Evolutionary conservation across 2,797 vertebrate genomes (phyloP), one percentile per base, ranked within the genome.

Genomic region (Salarias fasciatus): DNA sequence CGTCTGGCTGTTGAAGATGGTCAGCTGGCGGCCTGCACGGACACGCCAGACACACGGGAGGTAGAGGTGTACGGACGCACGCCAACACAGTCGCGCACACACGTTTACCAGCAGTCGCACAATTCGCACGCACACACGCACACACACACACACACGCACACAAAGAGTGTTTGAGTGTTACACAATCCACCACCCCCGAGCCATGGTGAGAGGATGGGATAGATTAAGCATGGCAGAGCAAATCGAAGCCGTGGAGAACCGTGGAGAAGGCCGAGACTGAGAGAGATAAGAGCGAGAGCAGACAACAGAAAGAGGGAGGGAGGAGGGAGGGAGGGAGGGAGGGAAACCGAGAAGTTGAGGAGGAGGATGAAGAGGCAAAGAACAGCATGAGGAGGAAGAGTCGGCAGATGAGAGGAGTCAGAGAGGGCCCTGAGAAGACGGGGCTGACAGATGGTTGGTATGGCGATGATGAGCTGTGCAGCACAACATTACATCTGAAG

Each of bases 1-100:
- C 66, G 96, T 98, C 94, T 99, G 98, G 90, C 98, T 99, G 95
- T 99, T 99, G 95, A 99, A 99, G 94, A 99, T 99, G 94, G 98
- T 99, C 90, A 99, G 94, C 93, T 99, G 98, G 82, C 98, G 97
- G 85, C 98, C 98, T 99, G 94, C 79, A 65, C 37, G 5, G 24
- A 52, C 79, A 73, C 71, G 59, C n/a, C 10, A 3, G 65, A 93
- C 91, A 92, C 89, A 59, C 54, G 69, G 94, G 93, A 46, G 11
- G 85, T 93, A 94, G 93, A 94, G 90, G 95, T 89, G 94, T 92
- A 95, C 94, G 90, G 89, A 92, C 81, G 56, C 88, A 86, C 84
- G 76, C 73, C 87, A 90, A 94, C 90, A 92, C 86, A 80, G 61
- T 41, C 79, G 10, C 36, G 11, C 9, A 10, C 36, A 38, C 36